Evolutionary conservation across 30 jellyfish, hydroid and myxozoan genomes (phyloP).

Genomic region (Cassiopea andromeda): DNA sequence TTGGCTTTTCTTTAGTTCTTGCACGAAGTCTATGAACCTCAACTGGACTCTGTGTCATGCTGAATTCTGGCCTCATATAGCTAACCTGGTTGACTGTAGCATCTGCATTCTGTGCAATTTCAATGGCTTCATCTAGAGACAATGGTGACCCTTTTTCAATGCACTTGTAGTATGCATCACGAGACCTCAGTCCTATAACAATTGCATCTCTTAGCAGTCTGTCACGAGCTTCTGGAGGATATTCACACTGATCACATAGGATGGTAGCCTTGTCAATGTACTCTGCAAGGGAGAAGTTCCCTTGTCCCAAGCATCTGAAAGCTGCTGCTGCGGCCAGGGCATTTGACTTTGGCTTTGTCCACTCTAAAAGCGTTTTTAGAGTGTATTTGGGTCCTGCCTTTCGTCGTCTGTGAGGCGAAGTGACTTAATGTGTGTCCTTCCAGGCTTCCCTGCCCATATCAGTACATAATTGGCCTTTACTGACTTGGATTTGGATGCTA

Average conservation of each 20-base stretch:
- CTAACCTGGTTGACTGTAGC: conserved; percentile 6
- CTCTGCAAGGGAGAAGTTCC: conserved; percentile 6
- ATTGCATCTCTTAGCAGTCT: background rate
- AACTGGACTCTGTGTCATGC: conserved; percentile 12
- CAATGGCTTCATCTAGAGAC: conserved; percentile 10
- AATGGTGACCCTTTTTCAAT: background rate
- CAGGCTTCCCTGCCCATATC: conserved; percentile 2
- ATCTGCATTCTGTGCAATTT: conserved; percentile 12
- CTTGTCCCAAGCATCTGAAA: conserved; percentile 4
- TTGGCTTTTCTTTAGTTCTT: background rate
- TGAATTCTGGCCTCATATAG: conserved; percentile 1
- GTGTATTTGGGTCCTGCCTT: background rate
- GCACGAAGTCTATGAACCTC: background rate
- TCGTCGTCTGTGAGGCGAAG: conserved; percentile 1
- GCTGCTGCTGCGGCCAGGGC: conserved; percentile 20
- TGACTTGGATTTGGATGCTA: background rate
- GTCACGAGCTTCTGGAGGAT: background rate
- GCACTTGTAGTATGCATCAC: conserved; percentile 1
- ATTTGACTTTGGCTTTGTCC: conserved; percentile 19
- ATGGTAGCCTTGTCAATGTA: conserved; percentile 7
- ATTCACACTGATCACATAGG: background rate
- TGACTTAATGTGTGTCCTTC: background rate
- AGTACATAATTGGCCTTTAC: conserved; percentile 3
- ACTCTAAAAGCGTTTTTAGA: background rate
- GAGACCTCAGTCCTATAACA: background rate